Percentiles rank a stretch among this genome's conserved stretches.
Evolutionary conservation across 2,888 invertebrate species (phyloP).

Genomic region (Clunio marinus): DNA sequence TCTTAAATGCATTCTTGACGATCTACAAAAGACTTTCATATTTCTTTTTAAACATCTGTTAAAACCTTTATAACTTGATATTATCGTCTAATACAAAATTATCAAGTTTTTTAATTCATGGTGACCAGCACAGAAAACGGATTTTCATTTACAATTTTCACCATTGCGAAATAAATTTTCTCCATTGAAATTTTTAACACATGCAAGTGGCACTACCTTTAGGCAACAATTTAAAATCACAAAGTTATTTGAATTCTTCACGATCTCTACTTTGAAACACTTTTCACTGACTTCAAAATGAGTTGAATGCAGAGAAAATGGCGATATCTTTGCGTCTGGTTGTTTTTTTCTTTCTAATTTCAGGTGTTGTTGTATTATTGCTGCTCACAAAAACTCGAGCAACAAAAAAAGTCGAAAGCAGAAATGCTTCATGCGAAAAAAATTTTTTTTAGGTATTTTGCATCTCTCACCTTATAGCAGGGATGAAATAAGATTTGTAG

Average conservation of each 20-base stretch:
- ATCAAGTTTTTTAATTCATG: no score
- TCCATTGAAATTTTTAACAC: background rate
- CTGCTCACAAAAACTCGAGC: slow-evolving; percentile 7
- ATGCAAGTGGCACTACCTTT: no score
- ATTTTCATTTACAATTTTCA: slow-evolving; percentile 14
- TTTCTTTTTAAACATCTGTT: no score
- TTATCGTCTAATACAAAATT: no score
- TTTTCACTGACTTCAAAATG: slow-evolving; percentile 12
- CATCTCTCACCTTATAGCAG: no score
- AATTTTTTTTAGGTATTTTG: no score
- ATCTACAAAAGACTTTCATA: no score
- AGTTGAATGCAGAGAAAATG: slow-evolving; percentile 26
- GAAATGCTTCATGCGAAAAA: slow-evolving; percentile 5
- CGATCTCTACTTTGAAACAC: background rate
- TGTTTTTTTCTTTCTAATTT: slow-evolving; percentile 22
- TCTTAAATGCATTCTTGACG: no score
- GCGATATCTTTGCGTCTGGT: slow-evolving; percentile 37
- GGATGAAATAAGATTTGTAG: no score
- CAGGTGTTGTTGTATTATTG: slow-evolving; percentile 30
- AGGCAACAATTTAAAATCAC: background rate
- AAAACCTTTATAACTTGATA: no score
- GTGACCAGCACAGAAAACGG: no score
- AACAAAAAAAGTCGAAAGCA: background rate
- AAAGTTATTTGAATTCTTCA: background rate
- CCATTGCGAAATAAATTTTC: background rate